phyloP scores from a whole-genome alignment of 2,888 invertebrate species.

The Xestoiulus laeticollis region DNA sequence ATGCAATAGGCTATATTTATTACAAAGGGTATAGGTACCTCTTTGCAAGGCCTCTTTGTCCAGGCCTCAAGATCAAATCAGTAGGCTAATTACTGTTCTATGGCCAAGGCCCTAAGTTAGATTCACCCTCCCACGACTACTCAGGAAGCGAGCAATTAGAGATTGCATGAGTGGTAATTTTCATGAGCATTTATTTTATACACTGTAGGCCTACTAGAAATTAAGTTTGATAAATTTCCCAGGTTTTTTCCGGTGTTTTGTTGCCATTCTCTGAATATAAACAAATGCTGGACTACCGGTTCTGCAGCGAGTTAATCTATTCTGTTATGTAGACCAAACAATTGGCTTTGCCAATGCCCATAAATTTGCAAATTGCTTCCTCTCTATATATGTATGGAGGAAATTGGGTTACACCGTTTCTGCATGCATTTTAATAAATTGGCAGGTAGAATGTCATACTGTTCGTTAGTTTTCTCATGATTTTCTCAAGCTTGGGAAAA shows the following conservation, averaged over 20 bases:
- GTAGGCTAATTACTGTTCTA: neutral
- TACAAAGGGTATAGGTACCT: too few relatives aligned
- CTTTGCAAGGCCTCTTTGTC: neutral
- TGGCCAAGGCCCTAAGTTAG: neutral
- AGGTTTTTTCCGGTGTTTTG: conserved; percentile 15
- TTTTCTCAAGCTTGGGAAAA: neutral
- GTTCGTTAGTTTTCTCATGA: neutral
- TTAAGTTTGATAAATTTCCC: neutral
- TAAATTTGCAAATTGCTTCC: conserved; percentile 13
- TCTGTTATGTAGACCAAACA: neutral
- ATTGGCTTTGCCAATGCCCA: neutral
- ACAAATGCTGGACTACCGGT: neutral
- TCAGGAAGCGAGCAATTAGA: neutral
- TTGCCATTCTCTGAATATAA: neutral
- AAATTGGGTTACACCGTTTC: neutral
- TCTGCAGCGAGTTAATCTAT: neutral
- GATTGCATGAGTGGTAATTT: neutral
- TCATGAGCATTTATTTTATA: neutral
- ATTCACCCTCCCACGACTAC: neutral
- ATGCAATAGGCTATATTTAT: neutral
- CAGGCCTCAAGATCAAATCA: neutral
- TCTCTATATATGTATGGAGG: neutral
- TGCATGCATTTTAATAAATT: neutral
- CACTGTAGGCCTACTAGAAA: neutral
- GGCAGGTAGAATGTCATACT: neutral